Conservation (phyloP, 1,140 invertebrate genomes). For the Bombus confusus region DNA sequence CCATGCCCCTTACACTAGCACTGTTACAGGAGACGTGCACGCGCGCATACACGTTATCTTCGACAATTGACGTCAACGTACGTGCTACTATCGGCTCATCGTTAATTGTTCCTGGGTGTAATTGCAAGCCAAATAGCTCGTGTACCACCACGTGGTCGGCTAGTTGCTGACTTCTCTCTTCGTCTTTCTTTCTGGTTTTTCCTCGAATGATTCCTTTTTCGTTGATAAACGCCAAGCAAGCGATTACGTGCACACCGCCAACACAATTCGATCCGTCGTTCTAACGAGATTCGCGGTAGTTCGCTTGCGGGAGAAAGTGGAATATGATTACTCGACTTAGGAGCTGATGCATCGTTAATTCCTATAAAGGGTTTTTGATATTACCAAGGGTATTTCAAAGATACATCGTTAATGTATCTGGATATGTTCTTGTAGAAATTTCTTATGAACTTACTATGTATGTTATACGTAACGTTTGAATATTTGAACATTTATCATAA, state of each 20-base stretch:
- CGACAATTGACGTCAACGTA: slow-evolving; percentile 77
- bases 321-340: not conserved
- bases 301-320: not conserved
- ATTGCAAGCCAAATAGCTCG: slow-evolving; percentile 58
- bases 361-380: not conserved
- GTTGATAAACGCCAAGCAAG: not conserved
- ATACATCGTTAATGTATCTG: not conserved
- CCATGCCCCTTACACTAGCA: not conserved
- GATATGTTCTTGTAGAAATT: not conserved
- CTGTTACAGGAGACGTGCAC: slow-evolving; percentile 9
- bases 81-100: slow-evolving; percentile 56
- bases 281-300: slow-evolving; percentile 10
- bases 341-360: not conserved
- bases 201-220: not conserved
- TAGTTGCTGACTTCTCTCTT: not conserved
- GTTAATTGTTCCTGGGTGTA: slow-evolving; percentile 69
- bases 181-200: not conserved
- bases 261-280: slow-evolving; percentile 6
- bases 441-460: not conserved
- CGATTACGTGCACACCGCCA: not conserved
- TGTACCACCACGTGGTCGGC: slow-evolving; percentile 50
- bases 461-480: too few relatives aligned
- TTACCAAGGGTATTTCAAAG: not conserved
- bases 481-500: too few relatives aligned
- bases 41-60: slow-evolving; percentile 71